Conservation (phyloP, 2,797 vertebrate genomes). For the Pseudomugil gertrudae region DNA sequence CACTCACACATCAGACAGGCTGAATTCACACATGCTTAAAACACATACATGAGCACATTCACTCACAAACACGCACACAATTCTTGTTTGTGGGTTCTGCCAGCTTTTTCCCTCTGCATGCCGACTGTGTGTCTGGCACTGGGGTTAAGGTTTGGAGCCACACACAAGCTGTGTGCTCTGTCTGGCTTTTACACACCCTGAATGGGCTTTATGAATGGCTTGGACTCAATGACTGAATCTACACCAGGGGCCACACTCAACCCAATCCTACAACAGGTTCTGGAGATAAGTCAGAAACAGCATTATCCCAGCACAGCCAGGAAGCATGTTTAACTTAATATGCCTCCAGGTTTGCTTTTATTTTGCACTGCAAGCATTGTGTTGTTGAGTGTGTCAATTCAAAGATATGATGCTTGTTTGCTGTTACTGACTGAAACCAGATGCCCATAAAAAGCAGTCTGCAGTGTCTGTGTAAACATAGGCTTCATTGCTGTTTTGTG, state of each 20-base stretch:
- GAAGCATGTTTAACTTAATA: conserved; percentile 64
- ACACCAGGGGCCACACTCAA: conserved; percentile 67
- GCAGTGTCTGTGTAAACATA: conserved; percentile 23
- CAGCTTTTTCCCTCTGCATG: conserved; percentile 65
- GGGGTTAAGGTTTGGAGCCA: conserved; percentile 71
- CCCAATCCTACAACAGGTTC: conserved; percentile 58
- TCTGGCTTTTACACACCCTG: conserved; percentile 67
- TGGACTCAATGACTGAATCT: conserved; percentile 67
- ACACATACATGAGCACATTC: conserved; percentile 15
- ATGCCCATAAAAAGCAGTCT: conserved; percentile 56
- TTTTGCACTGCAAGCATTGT: conserved; percentile 63
- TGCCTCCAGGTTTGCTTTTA: conserved; percentile 64
- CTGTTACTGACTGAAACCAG: conserved; percentile 44
- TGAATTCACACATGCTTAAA: conserved; percentile 42
- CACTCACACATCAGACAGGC: conserved; percentile 36
- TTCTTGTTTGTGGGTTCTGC: conserved; percentile 63
- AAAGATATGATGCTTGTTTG: conserved; percentile 63
- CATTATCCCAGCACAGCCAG: conserved; percentile 57
- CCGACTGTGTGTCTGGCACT: conserved; percentile 76
- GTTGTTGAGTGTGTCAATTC: conserved; percentile 52
- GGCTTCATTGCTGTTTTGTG: conserved; percentile 34
- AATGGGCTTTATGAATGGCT: conserved; percentile 74
- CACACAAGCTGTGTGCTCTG: conserved; percentile 69
- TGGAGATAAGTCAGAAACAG: conserved; percentile 73
- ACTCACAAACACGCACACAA: conserved; percentile 30